Evolutionary conservation across 2,797 vertebrate species (phyloP), one percentile per base, ranked within the genome.

Genomic region (Cossypha niveicapilla): DNA sequence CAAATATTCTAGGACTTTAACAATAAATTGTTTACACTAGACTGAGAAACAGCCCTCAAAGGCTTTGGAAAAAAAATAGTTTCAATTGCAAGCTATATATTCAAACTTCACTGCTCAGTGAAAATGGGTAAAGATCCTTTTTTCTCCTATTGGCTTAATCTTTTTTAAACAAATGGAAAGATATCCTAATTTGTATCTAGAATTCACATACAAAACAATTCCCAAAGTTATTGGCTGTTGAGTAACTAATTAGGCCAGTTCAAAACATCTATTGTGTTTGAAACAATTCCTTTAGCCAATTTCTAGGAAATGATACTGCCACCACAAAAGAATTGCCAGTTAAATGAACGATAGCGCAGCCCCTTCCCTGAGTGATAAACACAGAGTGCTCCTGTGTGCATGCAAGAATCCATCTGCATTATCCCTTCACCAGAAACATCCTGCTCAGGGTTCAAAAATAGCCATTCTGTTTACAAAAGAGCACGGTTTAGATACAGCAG

Each of bases 11-110:
- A 97, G 94, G 95, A 97, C 92, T 97, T 96, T 66, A 96, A 97
- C 96, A 97, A 97, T 97, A 97, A 96, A 97, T 97, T 97, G 95
- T 97, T 98, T 98, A 97, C 94, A 97, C 92, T 91, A 97, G 95
- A 96, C 96, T 96, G 95, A 97, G 88, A 95, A 97, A 97, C 75
- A 92, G 92, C 79, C 86, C 97, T 97, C 95, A 95, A 91, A 97
- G 96, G 97, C 90, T 96, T 96, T 97, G 81, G 72, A 12, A 70
- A 96, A 93, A 96, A 94, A 91, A 94, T 60, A 87, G 84, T 90
- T 97, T 94, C 92, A 88, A 76, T 96, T 97, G 87, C 94, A 92
- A 97, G 86, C 93, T 96, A 88, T 94, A 97, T 96, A 96, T 94
- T 96, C 92, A 96, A 94, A 97, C 97, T 97, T 97, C 93, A 92